Conservation (phyloP, 2,888 invertebrate species). For the Lydus trimaculatus region DNA sequence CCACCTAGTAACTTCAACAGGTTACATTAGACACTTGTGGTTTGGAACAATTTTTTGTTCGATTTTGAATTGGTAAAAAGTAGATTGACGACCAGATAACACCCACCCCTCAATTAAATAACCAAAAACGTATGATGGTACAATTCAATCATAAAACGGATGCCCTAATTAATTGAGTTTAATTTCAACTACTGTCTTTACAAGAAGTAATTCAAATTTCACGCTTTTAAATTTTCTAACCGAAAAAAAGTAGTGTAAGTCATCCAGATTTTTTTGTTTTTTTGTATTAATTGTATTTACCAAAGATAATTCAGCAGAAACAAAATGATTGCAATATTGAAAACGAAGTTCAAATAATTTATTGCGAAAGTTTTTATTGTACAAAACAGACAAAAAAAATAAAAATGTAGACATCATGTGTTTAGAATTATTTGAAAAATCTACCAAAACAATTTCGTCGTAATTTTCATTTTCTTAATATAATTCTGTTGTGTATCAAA, state of each 20-base stretch:
- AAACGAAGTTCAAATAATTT: not conserved
- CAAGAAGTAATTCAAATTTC: not conserved
- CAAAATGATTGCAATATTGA: not conserved
- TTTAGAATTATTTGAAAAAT: too few relatives aligned
- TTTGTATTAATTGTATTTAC: not conserved
- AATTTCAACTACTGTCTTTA: not conserved
- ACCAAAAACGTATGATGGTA: too few relatives aligned
- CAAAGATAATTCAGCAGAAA: not conserved
- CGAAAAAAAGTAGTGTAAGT: not conserved
- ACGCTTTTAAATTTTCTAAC: not conserved
- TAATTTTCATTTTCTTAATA: not conserved
- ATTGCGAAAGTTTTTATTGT: not conserved
- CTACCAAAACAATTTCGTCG: too few relatives aligned
- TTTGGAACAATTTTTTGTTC: too few relatives aligned
- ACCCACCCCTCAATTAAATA: too few relatives aligned
- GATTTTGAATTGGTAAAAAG: too few relatives aligned
- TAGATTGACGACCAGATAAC: too few relatives aligned
- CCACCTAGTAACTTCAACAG: too few relatives aligned
- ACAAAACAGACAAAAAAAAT: not conserved
- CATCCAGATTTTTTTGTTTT: not conserved
- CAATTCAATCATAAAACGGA: too few relatives aligned
- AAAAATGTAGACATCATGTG: not conserved
- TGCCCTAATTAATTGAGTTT: not conserved
- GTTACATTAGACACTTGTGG: too few relatives aligned
- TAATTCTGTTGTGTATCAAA: not conserved